Evolutionary conservation across 2,888 invertebrate genomes (phyloP).

Genomic region (Pristionchus fissidentatus): DNA sequence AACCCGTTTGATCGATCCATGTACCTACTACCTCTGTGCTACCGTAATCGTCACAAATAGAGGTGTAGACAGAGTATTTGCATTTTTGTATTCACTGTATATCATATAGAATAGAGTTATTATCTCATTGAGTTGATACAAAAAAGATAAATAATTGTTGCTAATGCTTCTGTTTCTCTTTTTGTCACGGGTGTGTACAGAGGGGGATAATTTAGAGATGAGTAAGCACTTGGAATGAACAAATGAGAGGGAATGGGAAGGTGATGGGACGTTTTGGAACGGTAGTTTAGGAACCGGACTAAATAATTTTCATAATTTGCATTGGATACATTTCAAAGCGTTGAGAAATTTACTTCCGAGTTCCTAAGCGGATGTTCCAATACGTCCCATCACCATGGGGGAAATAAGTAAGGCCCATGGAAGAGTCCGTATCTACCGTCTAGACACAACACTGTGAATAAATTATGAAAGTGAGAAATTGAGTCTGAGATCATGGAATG

Average conservation of each 20-base stretch:
- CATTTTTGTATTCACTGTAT: constrained; percentile 28
- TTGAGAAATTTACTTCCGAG: too few species aligned
- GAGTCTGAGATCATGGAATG: neutral
- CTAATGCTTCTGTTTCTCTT: constrained; percentile 24
- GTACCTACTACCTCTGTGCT: constrained; percentile 27
- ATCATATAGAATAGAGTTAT: constrained; percentile 35
- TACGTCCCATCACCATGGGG: neutral
- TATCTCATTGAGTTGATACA: constrained; percentile 21
- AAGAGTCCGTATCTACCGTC: constrained; percentile 11
- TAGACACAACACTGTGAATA: constrained; percentile 10
- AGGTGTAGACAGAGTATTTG: constrained; percentile 32
- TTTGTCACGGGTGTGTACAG: constrained; percentile 33
- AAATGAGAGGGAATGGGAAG: constrained; percentile 20
- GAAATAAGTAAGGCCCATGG: constrained; percentile 13
- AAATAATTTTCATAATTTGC: too few species aligned
- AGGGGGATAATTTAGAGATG: neutral
- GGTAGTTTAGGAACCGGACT: too few species aligned
- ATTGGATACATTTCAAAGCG: too few species aligned
- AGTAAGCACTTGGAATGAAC: neutral
- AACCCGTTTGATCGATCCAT: neutral
- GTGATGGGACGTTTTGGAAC: too few species aligned
- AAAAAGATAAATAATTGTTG: constrained; percentile 36
- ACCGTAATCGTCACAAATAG: neutral
- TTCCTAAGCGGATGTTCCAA: too few species aligned
- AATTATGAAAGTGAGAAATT: constrained; percentile 33